A percentile compares a stretch with the other conserved stretches of the same genome.
Evolutionary conservation across 2,113 vertebrate genomes (phyloP).

Genomic region (Neodon shergylaensis): DNA sequence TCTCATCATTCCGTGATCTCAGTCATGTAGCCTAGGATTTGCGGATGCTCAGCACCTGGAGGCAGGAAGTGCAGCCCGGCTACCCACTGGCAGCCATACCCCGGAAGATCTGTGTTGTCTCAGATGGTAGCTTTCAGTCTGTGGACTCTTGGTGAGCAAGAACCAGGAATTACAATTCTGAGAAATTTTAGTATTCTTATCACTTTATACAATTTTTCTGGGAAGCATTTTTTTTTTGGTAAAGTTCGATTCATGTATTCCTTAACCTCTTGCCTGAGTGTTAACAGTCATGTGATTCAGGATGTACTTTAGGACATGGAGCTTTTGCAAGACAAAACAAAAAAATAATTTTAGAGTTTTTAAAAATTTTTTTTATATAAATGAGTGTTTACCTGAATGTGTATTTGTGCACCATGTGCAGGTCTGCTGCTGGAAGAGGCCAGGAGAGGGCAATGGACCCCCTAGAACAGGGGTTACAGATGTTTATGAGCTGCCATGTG

Average conservation of each 20-base stretch:
- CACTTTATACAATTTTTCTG: not conserved
- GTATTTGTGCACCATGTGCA: not conserved
- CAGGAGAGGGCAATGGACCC: not conserved
- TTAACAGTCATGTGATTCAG: not conserved
- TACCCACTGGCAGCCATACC: not conserved
- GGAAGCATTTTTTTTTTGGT: not conserved
- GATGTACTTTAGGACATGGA: not conserved
- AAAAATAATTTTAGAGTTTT: not conserved
- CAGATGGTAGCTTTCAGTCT: not conserved
- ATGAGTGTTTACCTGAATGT: not conserved
- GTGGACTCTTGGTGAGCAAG: not conserved
- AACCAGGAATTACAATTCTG: not conserved
- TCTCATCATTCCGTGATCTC: not conserved
- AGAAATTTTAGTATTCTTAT: not conserved
- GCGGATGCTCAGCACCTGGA: not conserved
- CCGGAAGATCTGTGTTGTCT: not conserved
- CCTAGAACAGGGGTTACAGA: not conserved
- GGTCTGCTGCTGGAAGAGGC: not conserved
- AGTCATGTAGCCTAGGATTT: not conserved
- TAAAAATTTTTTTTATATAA: not conserved
- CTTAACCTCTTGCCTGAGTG: not conserved
- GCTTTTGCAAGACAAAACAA: constrained; percentile 13
- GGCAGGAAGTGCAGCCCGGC: not conserved
- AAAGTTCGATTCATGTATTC: not conserved
- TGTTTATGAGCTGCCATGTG: not conserved